Evolutionary conservation across 2,113 vertebrate species (phyloP), one percentile per base, ranked within the genome.

Genomic region (Hyperoodon ampullatus): DNA sequence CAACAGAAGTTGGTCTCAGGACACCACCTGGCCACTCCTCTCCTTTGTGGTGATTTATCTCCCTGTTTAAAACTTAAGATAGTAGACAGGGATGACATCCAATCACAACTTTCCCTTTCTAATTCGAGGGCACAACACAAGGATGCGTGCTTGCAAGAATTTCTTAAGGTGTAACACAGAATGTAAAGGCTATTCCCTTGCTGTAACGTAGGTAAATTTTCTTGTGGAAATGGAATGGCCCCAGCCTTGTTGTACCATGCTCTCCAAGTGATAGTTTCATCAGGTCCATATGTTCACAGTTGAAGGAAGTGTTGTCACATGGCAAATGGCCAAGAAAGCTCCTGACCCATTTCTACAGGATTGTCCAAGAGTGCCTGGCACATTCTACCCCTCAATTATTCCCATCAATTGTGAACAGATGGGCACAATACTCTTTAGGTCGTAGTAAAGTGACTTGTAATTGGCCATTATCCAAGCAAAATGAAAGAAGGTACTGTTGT

Each of bases 381-480:
- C 70, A 85, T 95, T 96, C 89, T 10, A 96, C 83, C n/a, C 87
- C 80, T 94, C 83, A 87, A 18, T 97, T 93, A 96, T 90, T 92
- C 63, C 92, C 92, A 90, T 85, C 28, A 8, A 95, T 97, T 97
- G 95, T 97, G 96, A 97, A 95, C 97, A 98, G 90, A 98, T 97
- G 96, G 97, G 87, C 75, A 95, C 65, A 86, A 16, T 88, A 87
- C 90, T 96, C 83, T 97, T 96, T 92, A 96, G 97, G 95, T 96
- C 90, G 90, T 90, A 88, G 90, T 77, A 66, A 90, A 96, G 75
- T 96, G 95, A 95, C 96, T 98, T 95, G 58, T 66, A 86, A 84
- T 95, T 97, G 96, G 96, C 94, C 33, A 58, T 96, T 95, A 66
- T 93, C 91, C 96, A 97, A 96, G 80, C 23, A 55, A 90, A 97